These are phyloP conservation scores for Columbina picui DNA, from an alignment of 2,113 vertebrate species.

Conservation along the genomic window DNA sequence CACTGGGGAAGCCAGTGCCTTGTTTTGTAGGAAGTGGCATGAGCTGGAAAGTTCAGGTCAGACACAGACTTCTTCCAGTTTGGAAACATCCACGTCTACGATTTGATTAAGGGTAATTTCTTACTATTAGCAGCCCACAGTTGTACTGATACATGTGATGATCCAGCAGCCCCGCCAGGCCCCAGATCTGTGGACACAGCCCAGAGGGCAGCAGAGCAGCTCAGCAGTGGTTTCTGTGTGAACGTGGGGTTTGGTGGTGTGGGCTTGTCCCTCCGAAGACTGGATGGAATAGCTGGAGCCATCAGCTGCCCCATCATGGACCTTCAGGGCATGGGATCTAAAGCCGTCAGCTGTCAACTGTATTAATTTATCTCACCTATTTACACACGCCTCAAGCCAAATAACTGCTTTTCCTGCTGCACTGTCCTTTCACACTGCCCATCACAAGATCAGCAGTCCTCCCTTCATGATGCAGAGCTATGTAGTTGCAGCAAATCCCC, in stretches of 20 bases:
- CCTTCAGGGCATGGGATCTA: background rate
- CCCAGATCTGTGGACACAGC: background rate
- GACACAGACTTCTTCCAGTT: background rate
- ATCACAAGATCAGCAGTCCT: background rate
- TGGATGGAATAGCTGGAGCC: background rate
- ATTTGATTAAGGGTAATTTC: background rate
- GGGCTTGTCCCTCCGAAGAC: background rate
- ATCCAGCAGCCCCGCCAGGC: background rate
- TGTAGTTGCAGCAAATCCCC: rapidly evolving
- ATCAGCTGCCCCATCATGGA: background rate
- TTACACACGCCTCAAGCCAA: rapidly evolving
- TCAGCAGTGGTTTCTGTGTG: background rate
- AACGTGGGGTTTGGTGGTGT: rapidly evolving
- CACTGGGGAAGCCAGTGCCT: background rate
- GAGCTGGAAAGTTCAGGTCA: background rate
- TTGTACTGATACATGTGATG: background rate
- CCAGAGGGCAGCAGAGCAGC: background rate
- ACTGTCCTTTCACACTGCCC: background rate
- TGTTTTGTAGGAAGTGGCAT: background rate
- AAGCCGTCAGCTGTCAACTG: background rate
- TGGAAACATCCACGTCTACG: background rate
- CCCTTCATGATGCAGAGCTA: background rate
- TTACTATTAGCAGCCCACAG: background rate
- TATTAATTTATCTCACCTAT: background rate
- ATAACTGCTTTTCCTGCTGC: background rate